Evolutionary conservation across 2,797 vertebrate genomes (phyloP), one percentile per base, ranked within the genome.

Genomic region (Sebastes cheni): DNA sequence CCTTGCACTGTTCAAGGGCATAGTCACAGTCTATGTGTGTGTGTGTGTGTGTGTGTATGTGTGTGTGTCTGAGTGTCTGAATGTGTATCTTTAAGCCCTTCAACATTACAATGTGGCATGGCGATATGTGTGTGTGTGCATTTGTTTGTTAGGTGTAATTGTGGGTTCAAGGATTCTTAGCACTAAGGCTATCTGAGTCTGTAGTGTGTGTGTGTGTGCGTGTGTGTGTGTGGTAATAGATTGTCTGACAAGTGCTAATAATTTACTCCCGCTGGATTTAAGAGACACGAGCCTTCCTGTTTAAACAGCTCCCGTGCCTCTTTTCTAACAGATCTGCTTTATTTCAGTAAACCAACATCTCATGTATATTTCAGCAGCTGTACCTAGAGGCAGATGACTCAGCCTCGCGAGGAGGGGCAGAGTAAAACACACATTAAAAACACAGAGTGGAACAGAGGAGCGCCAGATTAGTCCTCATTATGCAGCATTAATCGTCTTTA

Each of bases 401-500:
- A 85, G 79, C 67, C 50, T 39, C 10, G 66, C 1, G 25, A 86
- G 79, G 74, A 86, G 83, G 78, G 72, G 87, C 65, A 79, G 68
- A 91, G 81, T 72, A 79, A 87, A 89, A 85, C 55, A 72, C 87
- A 86, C 70, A 81, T 86, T 81, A 70, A 87, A 89, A 89, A 92
- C 81, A 84, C 39, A 61, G 71, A 82, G 78, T 62, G 71, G 80
- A 89, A 85, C 79, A 86, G 83, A 83, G 65, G 65, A 86, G 82
- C 18, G 12, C 25, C 77, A 91, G 87, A 91, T 93, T 92, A 90
- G 80, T 84, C 68, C 81, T 93, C 86, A 95, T 93, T 93, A 94
- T 92, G 86, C 84, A 42, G 84, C 83, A 86, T 92, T 94, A 94
- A 93, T 91, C 86, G 86, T 91, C 79, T 86, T 86, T 93, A 93